Conservation (phyloP, 2,888 invertebrate species). For the Masnerella sp. region DNA sequence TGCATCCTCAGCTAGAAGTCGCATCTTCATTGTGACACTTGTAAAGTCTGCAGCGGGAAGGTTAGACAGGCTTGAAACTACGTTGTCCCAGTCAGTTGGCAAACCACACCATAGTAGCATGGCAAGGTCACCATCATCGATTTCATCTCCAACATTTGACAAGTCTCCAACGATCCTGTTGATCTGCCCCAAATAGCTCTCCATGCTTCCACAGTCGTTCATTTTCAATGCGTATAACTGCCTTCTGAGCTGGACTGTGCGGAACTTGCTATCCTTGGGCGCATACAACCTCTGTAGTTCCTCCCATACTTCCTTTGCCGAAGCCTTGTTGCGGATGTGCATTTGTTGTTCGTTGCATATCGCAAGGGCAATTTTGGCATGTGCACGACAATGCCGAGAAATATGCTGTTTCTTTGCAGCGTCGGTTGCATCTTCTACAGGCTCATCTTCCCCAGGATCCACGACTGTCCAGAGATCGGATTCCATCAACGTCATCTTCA, state of each 20-base stretch:
- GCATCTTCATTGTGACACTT: conserved; percentile 12
- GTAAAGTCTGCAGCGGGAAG: conserved; percentile 20
- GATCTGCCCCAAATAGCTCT: conserved; percentile 23
- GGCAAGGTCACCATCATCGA: conserved; percentile 41
- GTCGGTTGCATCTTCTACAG: conserved; percentile 2
- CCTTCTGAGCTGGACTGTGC: conserved; percentile 28
- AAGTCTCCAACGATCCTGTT: conserved; percentile 32
- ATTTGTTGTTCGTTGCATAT: conserved; percentile 40
- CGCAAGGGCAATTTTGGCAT: conserved; percentile 35
- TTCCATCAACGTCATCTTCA: conserved; percentile 43
- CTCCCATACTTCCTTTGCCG: conserved; percentile 37
- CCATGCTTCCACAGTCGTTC: conserved; percentile 3
- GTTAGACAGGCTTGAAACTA: conserved; percentile 30
- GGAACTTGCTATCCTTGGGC: conserved; percentile 36
- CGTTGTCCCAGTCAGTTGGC: conserved; percentile 26
- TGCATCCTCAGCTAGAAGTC: conserved; percentile 35
- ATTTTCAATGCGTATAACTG: conserved; percentile 27
- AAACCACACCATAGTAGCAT: conserved; percentile 42
- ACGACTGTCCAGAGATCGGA: conserved; percentile 29
- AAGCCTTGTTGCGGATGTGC: conserved; percentile 14
- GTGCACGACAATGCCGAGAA: conserved; percentile 18
- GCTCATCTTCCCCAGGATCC: conserved; percentile 40
- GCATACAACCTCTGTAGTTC: conserved; percentile 39
- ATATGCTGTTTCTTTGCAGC: conserved; percentile 8
- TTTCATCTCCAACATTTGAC: conserved; percentile 19